Conservation (phyloP, 2,797 vertebrate species). For the Acropternis orthonyx region DNA sequence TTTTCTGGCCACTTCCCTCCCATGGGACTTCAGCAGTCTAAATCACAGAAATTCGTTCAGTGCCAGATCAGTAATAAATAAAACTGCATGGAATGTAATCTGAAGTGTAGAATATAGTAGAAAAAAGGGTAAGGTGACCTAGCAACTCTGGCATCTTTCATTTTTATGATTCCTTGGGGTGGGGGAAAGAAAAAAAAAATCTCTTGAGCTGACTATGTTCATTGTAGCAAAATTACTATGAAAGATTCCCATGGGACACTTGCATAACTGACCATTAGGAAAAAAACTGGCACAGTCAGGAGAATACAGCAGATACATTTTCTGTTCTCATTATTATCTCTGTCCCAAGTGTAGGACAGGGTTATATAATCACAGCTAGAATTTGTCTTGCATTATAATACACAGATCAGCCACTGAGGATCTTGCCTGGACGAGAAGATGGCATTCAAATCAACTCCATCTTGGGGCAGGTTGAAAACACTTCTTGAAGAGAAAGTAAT, state of each 20-base stretch:
- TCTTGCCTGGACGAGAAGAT: background rate
- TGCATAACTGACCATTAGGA: conserved; percentile 57
- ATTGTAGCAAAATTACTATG: background rate
- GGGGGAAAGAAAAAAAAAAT: background rate
- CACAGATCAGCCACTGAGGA: background rate
- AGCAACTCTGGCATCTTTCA: background rate
- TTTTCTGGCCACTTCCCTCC: background rate
- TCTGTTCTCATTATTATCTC: conserved; percentile 14
- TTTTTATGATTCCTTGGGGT: conserved; percentile 16
- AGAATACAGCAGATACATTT: conserved; percentile 18
- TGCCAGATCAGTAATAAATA: background rate
- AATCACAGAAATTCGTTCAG: background rate
- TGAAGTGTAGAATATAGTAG: background rate
- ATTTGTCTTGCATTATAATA: background rate
- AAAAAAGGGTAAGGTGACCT: conserved; percentile 23
- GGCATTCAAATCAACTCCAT: background rate
- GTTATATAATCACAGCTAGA: background rate
- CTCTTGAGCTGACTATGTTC: background rate
- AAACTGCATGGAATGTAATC: background rate
- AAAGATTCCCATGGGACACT: background rate
- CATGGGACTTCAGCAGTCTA: background rate
- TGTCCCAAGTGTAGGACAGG: conserved; percentile 2
- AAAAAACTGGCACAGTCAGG: background rate
- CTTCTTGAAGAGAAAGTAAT: background rate
- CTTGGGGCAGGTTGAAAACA: background rate